Evolutionary conservation across 2,797 vertebrate genomes (phyloP).

Genomic region (Babyrousa celebensis): DNA sequence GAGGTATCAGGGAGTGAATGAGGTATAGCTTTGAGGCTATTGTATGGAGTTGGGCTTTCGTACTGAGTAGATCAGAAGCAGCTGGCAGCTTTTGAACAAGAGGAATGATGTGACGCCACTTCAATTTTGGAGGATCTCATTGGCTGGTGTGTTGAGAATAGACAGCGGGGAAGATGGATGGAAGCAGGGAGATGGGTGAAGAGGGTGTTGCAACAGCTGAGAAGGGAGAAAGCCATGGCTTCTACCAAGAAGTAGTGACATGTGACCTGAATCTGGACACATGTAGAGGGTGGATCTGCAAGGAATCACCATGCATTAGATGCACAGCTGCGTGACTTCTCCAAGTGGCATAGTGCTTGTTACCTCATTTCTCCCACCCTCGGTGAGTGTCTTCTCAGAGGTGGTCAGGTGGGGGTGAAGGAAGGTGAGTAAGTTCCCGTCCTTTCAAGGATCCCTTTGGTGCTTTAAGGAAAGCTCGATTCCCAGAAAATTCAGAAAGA

Average conservation of each 20-base stretch:
- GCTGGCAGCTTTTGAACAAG: background rate
- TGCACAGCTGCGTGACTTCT: background rate
- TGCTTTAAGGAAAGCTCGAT: conserved; percentile 1
- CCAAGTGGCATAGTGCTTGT: too few species aligned
- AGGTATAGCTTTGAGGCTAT: background rate
- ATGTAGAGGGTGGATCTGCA: background rate
- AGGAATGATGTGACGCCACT: background rate
- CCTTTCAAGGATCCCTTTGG: background rate
- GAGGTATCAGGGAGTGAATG: background rate
- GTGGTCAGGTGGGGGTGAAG: background rate
- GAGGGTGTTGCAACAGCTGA: background rate
- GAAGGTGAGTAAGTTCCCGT: background rate
- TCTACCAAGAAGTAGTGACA: background rate
- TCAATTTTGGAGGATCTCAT: background rate
- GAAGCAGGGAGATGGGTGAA: background rate
- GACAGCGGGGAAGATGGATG: background rate
- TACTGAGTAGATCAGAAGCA: background rate
- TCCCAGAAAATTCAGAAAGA: background rate
- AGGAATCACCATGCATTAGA: background rate
- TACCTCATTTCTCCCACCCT: background rate
- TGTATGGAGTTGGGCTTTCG: background rate
- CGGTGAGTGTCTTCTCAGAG: background rate
- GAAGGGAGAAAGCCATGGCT: background rate
- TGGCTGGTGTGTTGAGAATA: background rate
- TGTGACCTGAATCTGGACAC: background rate